A percentile compares a stretch with the other conserved stretches of the same genome.
Conservation (phyloP, 2,888 invertebrate species). For the Hanleya hanleyi region DNA sequence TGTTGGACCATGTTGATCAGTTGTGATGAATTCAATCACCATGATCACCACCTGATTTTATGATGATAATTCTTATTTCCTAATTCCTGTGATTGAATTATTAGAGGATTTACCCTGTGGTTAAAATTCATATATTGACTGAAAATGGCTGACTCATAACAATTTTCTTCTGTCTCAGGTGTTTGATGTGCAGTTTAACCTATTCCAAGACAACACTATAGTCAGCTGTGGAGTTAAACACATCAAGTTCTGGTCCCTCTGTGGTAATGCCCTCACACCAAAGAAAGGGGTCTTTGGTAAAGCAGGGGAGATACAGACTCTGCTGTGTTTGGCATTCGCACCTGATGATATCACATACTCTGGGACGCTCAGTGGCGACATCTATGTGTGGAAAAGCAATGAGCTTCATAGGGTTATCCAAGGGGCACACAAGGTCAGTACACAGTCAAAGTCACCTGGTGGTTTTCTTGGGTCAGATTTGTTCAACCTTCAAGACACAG, state of each 20-base stretch:
- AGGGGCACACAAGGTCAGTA: constrained; percentile 71
- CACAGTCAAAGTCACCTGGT: too few relatives aligned
- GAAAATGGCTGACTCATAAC: too few relatives aligned
- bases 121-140: too few relatives aligned
- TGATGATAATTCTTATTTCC: too few relatives aligned
- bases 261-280: constrained; percentile 71
- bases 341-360: constrained; percentile 67
- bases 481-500: too few relatives aligned
- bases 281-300: constrained; percentile 73
- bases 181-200: constrained; percentile 72
- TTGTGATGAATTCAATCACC: too few relatives aligned
- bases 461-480: too few relatives aligned
- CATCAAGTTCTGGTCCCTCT: constrained; percentile 73
- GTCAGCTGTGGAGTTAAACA: constrained; percentile 74
- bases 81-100: too few relatives aligned
- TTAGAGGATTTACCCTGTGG: too few relatives aligned
- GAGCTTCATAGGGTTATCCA: constrained; percentile 66
- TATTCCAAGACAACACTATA: constrained; percentile 59
- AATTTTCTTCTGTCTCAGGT: constrained; percentile 61
- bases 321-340: constrained; percentile 69
- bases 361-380: constrained; percentile 73
- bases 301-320: constrained; percentile 73
- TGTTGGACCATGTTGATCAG: too few relatives aligned
- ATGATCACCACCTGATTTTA: too few relatives aligned
- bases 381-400: constrained; percentile 72